Conservation (phyloP, 1,140 invertebrate species). For the Yoshiicerus persimilis region DNA sequence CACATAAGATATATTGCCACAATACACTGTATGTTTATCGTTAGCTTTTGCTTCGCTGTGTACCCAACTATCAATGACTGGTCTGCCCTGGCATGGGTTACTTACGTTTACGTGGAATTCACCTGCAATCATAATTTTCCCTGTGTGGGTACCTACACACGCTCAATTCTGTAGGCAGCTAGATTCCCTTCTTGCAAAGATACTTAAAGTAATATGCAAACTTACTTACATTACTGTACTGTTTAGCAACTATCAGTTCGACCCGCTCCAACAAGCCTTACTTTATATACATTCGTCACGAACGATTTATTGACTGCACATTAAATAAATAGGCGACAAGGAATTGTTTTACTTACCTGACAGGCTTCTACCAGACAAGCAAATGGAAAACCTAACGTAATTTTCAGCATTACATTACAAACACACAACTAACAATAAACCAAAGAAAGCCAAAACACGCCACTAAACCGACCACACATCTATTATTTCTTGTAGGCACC, state of each 20-base stretch:
- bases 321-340: conserved; percentile 28
- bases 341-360: not conserved
- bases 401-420: not conserved
- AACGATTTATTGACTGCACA: conserved; percentile 33
- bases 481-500: not conserved
- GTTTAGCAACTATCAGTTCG: not conserved
- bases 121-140: not conserved
- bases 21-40: not conserved
- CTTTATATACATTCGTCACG: conserved; percentile 31
- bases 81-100: no score
- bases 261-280: not conserved
- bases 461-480: not conserved
- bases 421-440: not conserved
- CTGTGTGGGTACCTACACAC: not conserved
- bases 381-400: not conserved
- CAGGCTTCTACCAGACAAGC: not conserved
- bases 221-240: not conserved
- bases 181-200: not conserved
- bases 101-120: not conserved
- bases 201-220: not conserved
- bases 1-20: no score
- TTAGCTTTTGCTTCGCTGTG: not conserved
- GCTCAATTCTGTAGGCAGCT: not conserved
- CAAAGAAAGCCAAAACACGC: not conserved
- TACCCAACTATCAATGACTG: not conserved